Conservation (phyloP, 2,113 vertebrate genomes). For the Anser cygnoides region DNA sequence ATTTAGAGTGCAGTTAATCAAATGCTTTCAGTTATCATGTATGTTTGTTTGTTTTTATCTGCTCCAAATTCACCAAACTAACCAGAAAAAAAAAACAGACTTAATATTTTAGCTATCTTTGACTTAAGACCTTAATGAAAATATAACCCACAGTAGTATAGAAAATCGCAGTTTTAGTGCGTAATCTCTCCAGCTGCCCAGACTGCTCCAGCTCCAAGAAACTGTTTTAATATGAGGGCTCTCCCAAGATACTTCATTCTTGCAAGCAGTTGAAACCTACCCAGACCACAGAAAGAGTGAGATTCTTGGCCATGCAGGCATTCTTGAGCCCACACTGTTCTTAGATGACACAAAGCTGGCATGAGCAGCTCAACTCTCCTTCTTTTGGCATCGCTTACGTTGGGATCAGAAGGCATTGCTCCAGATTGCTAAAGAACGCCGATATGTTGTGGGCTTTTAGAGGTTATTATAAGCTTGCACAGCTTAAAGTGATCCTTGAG, state of each 20-base stretch:
- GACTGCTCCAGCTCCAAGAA: background rate
- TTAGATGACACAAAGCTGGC: background rate
- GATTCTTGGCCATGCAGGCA: background rate
- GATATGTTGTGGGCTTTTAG: background rate
- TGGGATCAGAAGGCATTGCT: background rate
- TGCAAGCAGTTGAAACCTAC: background rate
- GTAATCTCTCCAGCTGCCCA: background rate
- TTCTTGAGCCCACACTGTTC: background rate
- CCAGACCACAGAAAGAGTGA: background rate
- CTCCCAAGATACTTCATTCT: background rate
- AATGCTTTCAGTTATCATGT: background rate
- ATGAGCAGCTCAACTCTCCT: background rate
- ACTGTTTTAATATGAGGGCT: background rate
- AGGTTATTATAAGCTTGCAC: background rate
- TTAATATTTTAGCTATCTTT: background rate
- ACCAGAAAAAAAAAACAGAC: background rate
- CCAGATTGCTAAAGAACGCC: background rate
- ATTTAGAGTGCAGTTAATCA: background rate
- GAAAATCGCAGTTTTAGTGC: background rate
- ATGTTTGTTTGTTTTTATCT: background rate
- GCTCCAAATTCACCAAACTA: background rate
- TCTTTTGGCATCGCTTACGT: background rate
- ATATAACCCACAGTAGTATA: background rate
- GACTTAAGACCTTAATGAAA: background rate
- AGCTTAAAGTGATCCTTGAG: background rate